Conservation (phyloP, 2,113 vertebrate genomes). For the Petrocephalus microphthalmus region DNA sequence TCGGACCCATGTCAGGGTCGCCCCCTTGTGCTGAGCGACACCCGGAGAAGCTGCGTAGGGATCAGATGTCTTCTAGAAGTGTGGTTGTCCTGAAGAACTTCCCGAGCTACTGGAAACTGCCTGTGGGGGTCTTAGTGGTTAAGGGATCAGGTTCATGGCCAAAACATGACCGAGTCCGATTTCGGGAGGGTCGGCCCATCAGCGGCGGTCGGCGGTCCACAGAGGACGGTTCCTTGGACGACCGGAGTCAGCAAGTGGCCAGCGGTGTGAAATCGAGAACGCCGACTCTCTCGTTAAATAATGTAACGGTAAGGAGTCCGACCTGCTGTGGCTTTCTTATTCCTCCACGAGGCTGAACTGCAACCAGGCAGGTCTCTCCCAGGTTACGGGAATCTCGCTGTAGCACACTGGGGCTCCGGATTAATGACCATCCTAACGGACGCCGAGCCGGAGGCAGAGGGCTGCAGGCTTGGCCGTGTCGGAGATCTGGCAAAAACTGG, state of each 20-base stretch:
- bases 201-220: too few relatives aligned
- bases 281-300: not conserved
- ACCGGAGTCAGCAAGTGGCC: not conserved
- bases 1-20: not conserved
- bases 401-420: not conserved
- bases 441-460: not conserved
- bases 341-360: not conserved
- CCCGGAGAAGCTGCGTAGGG: not conserved
- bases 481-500: not conserved
- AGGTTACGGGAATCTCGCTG: not conserved
- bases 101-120: not conserved
- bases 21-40: not conserved
- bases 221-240: not conserved
- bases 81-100: not conserved
- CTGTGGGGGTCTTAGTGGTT: not conserved
- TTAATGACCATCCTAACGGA: not conserved
- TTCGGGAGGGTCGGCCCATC: not conserved
- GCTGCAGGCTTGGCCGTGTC: not conserved
- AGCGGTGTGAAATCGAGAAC: not conserved
- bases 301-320: not conserved
- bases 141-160: not conserved
- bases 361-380: not conserved
- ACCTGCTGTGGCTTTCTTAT: not conserved
- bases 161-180: not conserved
- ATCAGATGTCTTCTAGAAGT: not conserved